These are phyloP conservation scores for Tenebrosternarchus preto DNA, from an alignment of 2,113 vertebrate species.

Conservation along the genomic window DNA sequence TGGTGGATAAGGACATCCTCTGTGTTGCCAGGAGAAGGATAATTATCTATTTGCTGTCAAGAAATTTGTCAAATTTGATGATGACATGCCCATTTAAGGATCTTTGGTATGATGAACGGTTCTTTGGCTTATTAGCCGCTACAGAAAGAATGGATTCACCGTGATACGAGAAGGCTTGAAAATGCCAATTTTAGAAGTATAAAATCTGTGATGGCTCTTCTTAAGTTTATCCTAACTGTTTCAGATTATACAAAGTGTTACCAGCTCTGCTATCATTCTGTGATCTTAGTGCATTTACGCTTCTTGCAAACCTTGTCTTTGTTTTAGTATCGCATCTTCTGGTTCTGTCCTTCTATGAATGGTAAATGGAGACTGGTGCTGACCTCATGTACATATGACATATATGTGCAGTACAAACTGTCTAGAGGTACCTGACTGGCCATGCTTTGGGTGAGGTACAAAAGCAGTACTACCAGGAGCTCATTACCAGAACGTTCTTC, in stretches of 20 bases:
- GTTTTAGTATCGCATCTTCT: slow-evolving; percentile 9
- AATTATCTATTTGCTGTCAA: not conserved
- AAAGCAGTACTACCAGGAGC: not conserved
- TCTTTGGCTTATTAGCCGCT: not conserved
- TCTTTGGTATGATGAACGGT: not conserved
- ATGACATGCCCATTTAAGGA: not conserved
- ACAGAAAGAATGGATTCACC: not conserved
- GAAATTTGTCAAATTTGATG: not conserved
- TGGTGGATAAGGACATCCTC: not conserved
- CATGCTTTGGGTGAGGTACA: not conserved
- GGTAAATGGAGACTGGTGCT: slow-evolving; percentile 36
- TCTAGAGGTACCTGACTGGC: not conserved
- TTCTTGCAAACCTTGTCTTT: not conserved
- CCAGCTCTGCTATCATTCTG: slow-evolving; percentile 4
- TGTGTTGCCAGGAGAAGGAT: not conserved
- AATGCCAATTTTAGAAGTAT: not conserved
- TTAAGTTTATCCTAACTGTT: not conserved
- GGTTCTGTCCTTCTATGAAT: slow-evolving; percentile 8
- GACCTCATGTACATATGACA: slow-evolving; percentile 26
- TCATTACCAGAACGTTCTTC: slow-evolving; percentile 31
- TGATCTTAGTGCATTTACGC: slow-evolving; percentile 7
- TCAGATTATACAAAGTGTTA: not conserved
- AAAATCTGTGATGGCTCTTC: not conserved
- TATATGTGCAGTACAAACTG: slow-evolving; percentile 33
- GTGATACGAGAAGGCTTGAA: not conserved